Evolutionary conservation across 2,113 vertebrate genomes (phyloP).

Genomic region (Chaetodon trifascialis): DNA sequence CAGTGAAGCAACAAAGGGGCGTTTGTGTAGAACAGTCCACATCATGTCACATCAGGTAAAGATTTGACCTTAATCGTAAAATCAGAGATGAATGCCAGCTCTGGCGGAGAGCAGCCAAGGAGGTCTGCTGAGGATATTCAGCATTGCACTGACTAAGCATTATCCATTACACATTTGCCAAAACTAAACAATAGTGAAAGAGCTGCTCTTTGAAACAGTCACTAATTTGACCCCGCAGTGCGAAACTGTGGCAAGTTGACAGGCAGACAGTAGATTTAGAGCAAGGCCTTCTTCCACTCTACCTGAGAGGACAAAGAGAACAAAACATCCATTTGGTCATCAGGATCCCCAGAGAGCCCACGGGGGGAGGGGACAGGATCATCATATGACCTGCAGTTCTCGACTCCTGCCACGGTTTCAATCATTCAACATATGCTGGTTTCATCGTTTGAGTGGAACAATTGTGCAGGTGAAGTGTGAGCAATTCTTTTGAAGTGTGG

Average conservation of each 20-base stretch:
- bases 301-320: slow-evolving; percentile 58
- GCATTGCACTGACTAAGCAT: slow-evolving; percentile 9
- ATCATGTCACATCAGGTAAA: neutral
- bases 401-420: slow-evolving; percentile 1
- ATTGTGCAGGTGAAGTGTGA: slow-evolving; percentile 11
- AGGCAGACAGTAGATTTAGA: neutral
- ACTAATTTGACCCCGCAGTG: slow-evolving; percentile 5
- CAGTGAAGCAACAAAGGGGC: no score
- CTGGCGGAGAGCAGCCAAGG: neutral
- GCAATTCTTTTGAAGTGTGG: neutral
- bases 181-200: slow-evolving; percentile 47
- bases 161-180: slow-evolving; percentile 18
- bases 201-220: slow-evolving; percentile 31
- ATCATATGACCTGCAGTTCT: slow-evolving; percentile 33
- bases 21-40: neutral
- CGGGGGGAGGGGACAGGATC: slow-evolving; percentile 22
- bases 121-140: neutral
- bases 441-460: neutral
- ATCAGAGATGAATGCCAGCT: slow-evolving; percentile 1
- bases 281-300: slow-evolving; percentile 3
- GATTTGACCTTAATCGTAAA: slow-evolving; percentile 11
- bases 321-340: slow-evolving; percentile 62
- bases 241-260: slow-evolving; percentile 10
- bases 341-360: slow-evolving; percentile 19
- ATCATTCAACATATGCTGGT: slow-evolving; percentile 6